Evolutionary conservation across 2,888 invertebrate species (phyloP), one percentile per base, ranked within the genome.

Genomic region (Papilio demoleus): DNA sequence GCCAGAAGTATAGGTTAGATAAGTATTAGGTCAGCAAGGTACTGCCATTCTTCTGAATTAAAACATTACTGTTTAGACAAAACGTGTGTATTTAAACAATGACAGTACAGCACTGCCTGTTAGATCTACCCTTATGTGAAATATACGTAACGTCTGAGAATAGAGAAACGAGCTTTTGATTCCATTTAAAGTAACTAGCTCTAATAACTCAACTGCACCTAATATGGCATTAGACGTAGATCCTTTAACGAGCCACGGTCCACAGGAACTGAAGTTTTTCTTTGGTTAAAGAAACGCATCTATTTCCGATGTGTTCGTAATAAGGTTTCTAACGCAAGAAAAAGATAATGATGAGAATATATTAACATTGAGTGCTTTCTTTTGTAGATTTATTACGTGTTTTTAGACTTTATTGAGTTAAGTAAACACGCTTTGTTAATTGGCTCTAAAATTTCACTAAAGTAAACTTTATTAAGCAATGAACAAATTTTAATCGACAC

Each of bases 161-260:
- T 31, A 50, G 67, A 56, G 47, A 68, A 59, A 64, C 62, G 14
- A 60, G 40, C 22, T n/a, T 53, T 59, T 58, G 45, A 58, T 56
- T 19, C 68, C 64, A 40, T 68, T 59, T 68, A 22, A 22, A 19
- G 68, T 24, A 19, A 22, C 50, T 19, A 27, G 53, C n/a, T 5
- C 22, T 50, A 8, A 56, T 19, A 27, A 47, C 9, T 47, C 58
- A 31, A 64, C 24, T 8, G 27, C 70, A 72, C 85, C 85, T 81
- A 80, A 88, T 83, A 88, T 81, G 87, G 88, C 56, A 70, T 71
- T 71, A 11, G 75, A 74, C 77, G 78, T 80, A 77, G 76, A 76
- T 79, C 82, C 40, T 79, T 80, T 86, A 89, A 87, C 85, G 85
- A 88, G 81, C 80, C 70, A 72, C 75, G 75, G 78, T 77, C 77